phyloP scores from a whole-genome alignment of 2,113 vertebrate genomes.

The Manacus vitellinus region DNA sequence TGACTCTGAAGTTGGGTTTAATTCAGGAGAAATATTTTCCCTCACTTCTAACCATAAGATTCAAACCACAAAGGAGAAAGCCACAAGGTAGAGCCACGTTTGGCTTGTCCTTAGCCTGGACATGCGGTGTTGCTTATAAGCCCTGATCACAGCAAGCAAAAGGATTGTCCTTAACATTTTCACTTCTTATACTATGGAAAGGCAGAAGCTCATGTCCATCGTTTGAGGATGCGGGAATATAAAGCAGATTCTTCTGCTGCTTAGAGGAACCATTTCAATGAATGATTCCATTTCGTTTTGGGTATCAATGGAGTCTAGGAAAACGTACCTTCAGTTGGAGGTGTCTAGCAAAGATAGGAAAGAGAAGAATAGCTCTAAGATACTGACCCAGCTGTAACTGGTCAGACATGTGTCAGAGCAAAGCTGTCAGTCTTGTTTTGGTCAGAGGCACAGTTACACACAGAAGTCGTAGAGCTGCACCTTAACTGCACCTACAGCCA shows the following conservation, averaged over 20 bases:
- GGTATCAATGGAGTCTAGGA: not conserved
- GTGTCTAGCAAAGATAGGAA: not conserved
- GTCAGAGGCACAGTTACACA: not conserved
- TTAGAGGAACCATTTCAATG: not conserved
- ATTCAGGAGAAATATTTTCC: not conserved
- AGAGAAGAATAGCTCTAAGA: not conserved
- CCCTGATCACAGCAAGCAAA: not conserved
- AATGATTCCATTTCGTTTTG: not conserved
- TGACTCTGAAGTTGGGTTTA: not conserved
- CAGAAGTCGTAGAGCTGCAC: not conserved
- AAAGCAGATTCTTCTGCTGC: not conserved
- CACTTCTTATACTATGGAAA: not conserved
- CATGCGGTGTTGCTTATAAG: not conserved
- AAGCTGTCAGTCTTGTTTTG: not conserved
- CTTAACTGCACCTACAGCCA: not conserved
- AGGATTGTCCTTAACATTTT: not conserved
- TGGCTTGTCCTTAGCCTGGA: not conserved
- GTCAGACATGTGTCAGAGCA: not conserved
- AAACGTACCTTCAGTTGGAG: not conserved
- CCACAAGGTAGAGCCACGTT: not conserved
- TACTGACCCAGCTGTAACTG: not conserved
- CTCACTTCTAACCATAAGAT: not conserved
- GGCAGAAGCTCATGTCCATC: not conserved
- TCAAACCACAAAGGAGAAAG: not conserved
- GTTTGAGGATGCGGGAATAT: not conserved